Evolutionary conservation across 2,888 invertebrate genomes (phyloP).

Genomic region (Nomada hirtipes): DNA sequence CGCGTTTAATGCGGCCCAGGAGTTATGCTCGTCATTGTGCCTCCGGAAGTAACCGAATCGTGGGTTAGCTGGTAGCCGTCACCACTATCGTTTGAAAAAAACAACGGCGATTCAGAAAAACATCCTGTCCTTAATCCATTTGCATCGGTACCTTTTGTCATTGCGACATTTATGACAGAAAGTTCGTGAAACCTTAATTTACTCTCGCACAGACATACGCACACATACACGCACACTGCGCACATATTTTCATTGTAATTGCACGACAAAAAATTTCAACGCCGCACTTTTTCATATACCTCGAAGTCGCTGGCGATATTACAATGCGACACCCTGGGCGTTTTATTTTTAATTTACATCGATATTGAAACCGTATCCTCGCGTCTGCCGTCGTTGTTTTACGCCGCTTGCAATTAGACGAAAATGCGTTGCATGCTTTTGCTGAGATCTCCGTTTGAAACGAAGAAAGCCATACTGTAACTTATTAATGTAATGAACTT

Average conservation of each 20-base stretch:
- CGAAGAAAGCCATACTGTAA: background rate
- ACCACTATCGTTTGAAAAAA: slow-evolving; percentile 13
- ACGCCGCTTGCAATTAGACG: slow-evolving; percentile 11
- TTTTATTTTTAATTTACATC: slow-evolving; percentile 47
- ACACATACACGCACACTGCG: no score
- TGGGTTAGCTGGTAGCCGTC: background rate
- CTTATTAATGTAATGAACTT: slow-evolving; percentile 2
- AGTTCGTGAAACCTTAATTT: slow-evolving; percentile 35
- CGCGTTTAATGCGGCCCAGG: slow-evolving; percentile 63
- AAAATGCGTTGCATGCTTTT: background rate
- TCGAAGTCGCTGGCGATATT: slow-evolving; percentile 16
- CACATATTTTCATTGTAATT: slow-evolving; percentile 28
- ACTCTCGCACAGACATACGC: background rate
- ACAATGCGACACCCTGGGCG: slow-evolving; percentile 17
- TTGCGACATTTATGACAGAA: background rate
- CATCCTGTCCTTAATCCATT: slow-evolving; percentile 44
- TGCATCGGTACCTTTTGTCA: slow-evolving; percentile 5
- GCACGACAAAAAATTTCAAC: slow-evolving; percentile 10
- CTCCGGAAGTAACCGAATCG: slow-evolving; percentile 60
- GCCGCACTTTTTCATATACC: slow-evolving; percentile 5
- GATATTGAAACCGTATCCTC: slow-evolving; percentile 36
- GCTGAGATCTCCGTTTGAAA: slow-evolving; percentile 8
- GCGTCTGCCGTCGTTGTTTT: slow-evolving; percentile 5
- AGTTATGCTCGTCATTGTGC: slow-evolving; percentile 67
- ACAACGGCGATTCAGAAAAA: background rate